A percentile compares a stretch with the other conserved stretches of the same genome.
Evolutionary conservation across 2,797 vertebrate genomes (phyloP).

Genomic region (Scarus forsteni): DNA sequence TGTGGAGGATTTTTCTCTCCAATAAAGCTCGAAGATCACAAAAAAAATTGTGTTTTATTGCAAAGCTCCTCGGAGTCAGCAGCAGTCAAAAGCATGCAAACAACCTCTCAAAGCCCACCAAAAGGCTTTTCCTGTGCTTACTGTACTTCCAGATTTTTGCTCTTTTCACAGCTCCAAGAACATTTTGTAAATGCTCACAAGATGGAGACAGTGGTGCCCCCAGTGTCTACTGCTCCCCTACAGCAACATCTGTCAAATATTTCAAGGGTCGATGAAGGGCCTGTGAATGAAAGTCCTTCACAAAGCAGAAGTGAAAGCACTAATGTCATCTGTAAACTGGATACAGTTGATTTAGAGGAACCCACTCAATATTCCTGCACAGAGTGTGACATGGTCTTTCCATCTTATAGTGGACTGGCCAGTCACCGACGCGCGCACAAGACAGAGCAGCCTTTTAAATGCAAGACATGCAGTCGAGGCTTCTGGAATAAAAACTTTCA

Average conservation of each 20-base stretch:
- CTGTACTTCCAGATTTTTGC: slow-evolving; percentile 81
- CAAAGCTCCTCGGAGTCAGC: slow-evolving; percentile 30
- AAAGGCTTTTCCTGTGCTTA: slow-evolving; percentile 85
- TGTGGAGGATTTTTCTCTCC: slow-evolving; percentile 77
- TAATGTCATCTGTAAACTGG: slow-evolving; percentile 37
- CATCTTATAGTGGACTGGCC: slow-evolving; percentile 69
- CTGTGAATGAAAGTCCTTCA: slow-evolving; percentile 61
- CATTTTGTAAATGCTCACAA: slow-evolving; percentile 83
- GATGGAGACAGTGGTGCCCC: slow-evolving; percentile 61
- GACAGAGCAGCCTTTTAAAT: slow-evolving; percentile 61
- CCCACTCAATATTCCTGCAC: slow-evolving; percentile 66
- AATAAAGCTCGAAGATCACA: slow-evolving; percentile 68
- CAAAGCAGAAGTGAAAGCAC: slow-evolving; percentile 24
- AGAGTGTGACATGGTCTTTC: slow-evolving; percentile 73
- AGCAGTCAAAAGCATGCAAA: slow-evolving; percentile 27
- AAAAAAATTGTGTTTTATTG: slow-evolving; percentile 55
- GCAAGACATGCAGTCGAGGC: slow-evolving; percentile 76
- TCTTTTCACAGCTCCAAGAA: slow-evolving; percentile 87
- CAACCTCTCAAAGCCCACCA: slow-evolving; percentile 40
- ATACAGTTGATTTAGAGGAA: slow-evolving; percentile 10
- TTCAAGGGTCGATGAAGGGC: slow-evolving; percentile 77
- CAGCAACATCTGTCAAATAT: slow-evolving; percentile 76
- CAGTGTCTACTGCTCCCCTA: slow-evolving; percentile 57
- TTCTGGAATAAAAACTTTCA: slow-evolving; percentile 80
- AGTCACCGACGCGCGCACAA: slow-evolving; percentile 78